Conservation (phyloP, 1,140 invertebrate species). For the Papilio polytes region DNA sequence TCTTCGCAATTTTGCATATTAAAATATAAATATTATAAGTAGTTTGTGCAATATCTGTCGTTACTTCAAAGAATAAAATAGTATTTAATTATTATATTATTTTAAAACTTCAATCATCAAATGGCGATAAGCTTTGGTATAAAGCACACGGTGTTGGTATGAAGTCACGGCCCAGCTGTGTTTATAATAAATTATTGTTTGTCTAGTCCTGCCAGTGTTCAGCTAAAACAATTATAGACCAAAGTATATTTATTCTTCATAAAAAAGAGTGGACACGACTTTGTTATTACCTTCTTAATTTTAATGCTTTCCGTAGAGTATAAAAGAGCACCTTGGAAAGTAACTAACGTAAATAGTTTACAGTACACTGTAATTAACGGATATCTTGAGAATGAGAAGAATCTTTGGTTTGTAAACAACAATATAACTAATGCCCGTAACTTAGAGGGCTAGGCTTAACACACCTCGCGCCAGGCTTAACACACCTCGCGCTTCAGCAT, state of each 20-base stretch:
- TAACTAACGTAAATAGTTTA: background rate
- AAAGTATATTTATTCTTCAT: conserved; percentile 30
- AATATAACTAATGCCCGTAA: too few species aligned
- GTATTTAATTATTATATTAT: conserved; percentile 7
- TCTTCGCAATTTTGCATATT: background rate
- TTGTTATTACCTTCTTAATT: conserved; percentile 8
- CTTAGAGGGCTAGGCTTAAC: too few species aligned
- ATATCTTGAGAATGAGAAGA: background rate
- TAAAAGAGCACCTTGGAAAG: background rate
- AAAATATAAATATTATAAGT: background rate
- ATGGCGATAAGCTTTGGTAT: conserved; percentile 14
- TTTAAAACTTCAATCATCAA: conserved; percentile 50
- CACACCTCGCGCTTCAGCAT: too few species aligned
- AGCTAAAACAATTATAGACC: conserved; percentile 41
- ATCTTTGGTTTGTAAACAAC: background rate
- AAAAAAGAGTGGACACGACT: conserved; percentile 15
- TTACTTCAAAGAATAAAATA: background rate
- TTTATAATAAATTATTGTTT: conserved; percentile 51
- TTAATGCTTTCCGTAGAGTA: conserved; percentile 4
- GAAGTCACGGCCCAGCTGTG: conserved; percentile 52
- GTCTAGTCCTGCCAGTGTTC: conserved; percentile 35
- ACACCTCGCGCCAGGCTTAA: too few species aligned
- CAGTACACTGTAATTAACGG: background rate
- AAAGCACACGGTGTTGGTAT: conserved; percentile 49
- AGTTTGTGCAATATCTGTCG: background rate